Evolutionary conservation across 2,888 invertebrate species (phyloP).

Genomic region (Trissonchulus sp.): DNA sequence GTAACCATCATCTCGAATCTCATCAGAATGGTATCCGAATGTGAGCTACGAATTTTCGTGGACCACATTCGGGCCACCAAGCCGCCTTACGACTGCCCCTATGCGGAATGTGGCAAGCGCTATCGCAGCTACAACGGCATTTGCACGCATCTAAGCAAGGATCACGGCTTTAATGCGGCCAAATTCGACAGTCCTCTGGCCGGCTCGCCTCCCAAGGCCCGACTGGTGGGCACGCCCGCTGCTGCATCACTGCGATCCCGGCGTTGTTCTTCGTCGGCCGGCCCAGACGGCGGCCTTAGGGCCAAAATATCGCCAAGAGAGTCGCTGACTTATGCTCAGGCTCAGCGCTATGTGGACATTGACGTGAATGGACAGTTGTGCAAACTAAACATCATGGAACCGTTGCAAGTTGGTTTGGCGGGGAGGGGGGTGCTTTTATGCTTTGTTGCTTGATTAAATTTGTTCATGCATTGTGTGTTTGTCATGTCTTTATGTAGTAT

Average conservation of each 20-base stretch:
- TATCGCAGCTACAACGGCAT: constrained; percentile 79
- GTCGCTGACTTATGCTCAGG: constrained; percentile 16
- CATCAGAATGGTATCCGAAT: background rate
- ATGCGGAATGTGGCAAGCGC: constrained; percentile 71
- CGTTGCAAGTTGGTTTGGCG: constrained; percentile 31
- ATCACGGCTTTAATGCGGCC: constrained; percentile 77
- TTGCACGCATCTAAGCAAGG: constrained; percentile 76
- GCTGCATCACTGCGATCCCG: constrained; percentile 15
- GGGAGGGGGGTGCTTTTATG: no score
- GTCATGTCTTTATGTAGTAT: no score
- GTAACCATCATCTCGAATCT: no score
- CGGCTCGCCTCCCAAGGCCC: no score
- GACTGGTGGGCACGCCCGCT: background rate
- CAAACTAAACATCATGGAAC: constrained; percentile 27
- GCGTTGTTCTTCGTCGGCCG: background rate
- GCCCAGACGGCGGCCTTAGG: no score
- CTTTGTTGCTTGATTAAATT: no score
- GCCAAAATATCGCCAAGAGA: no score
- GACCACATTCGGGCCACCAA: constrained; percentile 72
- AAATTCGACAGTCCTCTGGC: background rate
- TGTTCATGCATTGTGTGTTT: no score
- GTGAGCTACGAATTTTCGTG: constrained; percentile 73
- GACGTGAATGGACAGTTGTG: constrained; percentile 24
- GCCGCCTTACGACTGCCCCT: constrained; percentile 79
- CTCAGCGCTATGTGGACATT: constrained; percentile 20